Percentiles rank a stretch among this genome's conserved stretches.
Conservation (phyloP, 2,113 vertebrate genomes). For the Prunella himalayana region DNA sequence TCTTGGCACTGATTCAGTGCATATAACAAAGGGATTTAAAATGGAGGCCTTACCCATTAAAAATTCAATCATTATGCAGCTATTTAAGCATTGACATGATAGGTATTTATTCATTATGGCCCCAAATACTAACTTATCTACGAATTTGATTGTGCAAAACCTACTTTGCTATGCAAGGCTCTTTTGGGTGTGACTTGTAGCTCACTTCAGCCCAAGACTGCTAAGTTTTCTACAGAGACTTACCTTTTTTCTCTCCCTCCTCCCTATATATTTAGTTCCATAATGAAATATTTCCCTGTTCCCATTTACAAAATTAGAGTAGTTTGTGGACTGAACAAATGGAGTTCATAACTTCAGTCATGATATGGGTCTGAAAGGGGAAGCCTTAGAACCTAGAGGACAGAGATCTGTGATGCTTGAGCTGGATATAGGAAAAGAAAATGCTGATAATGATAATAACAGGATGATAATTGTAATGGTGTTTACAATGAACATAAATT, state of each 20-base stretch:
- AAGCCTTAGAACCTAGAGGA: background rate
- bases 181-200: background rate
- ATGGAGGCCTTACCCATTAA: background rate
- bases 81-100: background rate
- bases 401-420: background rate
- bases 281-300: background rate
- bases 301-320: background rate
- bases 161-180: background rate
- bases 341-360: background rate
- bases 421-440: background rate
- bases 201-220: background rate
- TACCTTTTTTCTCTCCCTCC: fast-evolving
- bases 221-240: background rate
- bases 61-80: background rate
- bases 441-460: background rate
- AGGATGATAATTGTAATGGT: background rate
- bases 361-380: background rate
- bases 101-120: background rate
- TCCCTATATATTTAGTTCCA: background rate
- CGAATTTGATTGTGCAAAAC: background rate
- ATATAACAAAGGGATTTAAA: background rate
- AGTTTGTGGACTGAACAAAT: background rate
- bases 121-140: background rate
- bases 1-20: background rate
- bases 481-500: background rate